phyloP scores from a whole-genome alignment of 2,797 vertebrate species.

The Ficedula albicollis region DNA sequence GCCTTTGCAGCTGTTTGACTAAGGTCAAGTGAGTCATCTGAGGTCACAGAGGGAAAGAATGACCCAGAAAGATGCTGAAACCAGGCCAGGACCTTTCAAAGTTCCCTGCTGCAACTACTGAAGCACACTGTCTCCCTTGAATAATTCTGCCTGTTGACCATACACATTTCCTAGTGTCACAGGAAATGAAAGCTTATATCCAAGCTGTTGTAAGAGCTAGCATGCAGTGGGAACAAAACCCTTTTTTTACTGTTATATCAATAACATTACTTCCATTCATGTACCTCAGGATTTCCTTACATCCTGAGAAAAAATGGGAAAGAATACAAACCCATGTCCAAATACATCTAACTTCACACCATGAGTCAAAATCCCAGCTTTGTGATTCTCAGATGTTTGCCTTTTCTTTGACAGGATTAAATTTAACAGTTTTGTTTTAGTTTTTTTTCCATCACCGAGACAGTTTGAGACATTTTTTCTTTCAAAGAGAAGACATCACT shows the following conservation, averaged over 20 bases:
- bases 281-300: not conserved
- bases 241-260: not conserved
- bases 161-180: not conserved
- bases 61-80: conserved; percentile 20
- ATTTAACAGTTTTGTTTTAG: not conserved
- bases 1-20: not conserved
- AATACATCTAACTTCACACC: not conserved
- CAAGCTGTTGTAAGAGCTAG: not conserved
- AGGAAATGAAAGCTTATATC: conserved; percentile 27
- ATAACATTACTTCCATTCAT: not conserved
- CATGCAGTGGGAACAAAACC: not conserved
- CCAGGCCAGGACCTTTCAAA: not conserved
- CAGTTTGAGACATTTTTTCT: not conserved
- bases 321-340: not conserved
- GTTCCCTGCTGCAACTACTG: not conserved
- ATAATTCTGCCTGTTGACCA: not conserved
- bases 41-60: conserved; percentile 9
- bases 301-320: not conserved
- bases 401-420: not conserved
- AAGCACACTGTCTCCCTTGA: not conserved
- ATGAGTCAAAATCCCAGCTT: not conserved
- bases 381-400: not conserved
- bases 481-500: not conserved
- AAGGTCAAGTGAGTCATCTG: conserved; percentile 11
- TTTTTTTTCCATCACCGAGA: not conserved